Percentiles rank a stretch among this genome's conserved stretches.
phyloP scores from a whole-genome alignment of 1,140 invertebrate genomes.

The Chelonus insularis region DNA sequence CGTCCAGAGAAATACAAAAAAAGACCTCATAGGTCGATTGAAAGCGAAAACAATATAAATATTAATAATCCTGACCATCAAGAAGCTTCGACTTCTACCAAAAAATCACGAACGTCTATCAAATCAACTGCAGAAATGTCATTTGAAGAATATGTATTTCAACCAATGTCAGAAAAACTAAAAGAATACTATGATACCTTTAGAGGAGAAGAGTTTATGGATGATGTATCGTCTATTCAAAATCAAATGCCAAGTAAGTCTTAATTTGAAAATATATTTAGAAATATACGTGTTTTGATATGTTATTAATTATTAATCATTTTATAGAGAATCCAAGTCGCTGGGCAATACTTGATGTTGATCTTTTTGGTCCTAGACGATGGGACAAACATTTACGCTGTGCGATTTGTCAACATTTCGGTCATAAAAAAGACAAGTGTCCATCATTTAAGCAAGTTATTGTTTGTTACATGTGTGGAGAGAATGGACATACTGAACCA shows the following conservation, averaged over 20 bases:
- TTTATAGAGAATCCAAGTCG: constrained; percentile 52
- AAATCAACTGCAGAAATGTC: background rate
- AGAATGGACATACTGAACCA: constrained; percentile 63
- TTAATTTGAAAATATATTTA: background rate
- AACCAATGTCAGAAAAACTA: constrained; percentile 57
- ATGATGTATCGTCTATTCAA: constrained; percentile 57
- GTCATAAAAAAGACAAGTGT: constrained; percentile 59
- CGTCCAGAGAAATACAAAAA: too few species aligned
- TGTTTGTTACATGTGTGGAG: constrained; percentile 67
- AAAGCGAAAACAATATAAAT: too few species aligned
- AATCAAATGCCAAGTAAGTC: constrained; percentile 64
- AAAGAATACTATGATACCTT: constrained; percentile 66
- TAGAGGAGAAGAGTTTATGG: constrained; percentile 64
- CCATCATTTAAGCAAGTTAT: constrained; percentile 41
- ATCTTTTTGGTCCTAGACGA: constrained; percentile 34
- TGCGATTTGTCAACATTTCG: constrained; percentile 61
- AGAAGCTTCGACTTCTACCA: too few species aligned
- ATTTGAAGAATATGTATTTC: constrained; percentile 39
- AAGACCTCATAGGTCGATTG: too few species aligned
- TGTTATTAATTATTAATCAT: constrained; percentile 25
- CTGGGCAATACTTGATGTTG: constrained; percentile 56
- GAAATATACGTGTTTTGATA: background rate
- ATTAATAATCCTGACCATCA: too few species aligned
- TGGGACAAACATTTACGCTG: constrained; percentile 57
- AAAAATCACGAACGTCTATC: constrained; percentile 9